Evolutionary conservation across 2,888 invertebrate species (phyloP), one percentile per base, ranked within the genome.

Genomic region (Aspidapion aeneum): DNA sequence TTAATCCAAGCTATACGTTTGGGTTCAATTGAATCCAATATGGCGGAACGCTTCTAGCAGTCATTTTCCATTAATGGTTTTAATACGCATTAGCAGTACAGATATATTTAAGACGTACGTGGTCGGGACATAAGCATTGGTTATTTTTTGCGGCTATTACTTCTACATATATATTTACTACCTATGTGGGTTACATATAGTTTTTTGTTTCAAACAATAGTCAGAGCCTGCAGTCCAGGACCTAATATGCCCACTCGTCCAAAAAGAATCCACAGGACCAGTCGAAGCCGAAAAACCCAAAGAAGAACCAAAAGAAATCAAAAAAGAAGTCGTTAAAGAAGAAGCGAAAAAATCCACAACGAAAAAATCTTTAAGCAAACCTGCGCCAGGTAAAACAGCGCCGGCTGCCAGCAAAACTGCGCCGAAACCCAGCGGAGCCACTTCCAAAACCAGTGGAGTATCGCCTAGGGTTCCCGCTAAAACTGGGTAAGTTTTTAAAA

Each of bases 391-490:
- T 12, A 18, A 73, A 69, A 55, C 18, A 70, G 12, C 52, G n/a
- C 35, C 35, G 35, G 35, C 19, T 71, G 73, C 20, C 60, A 68
- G 21, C 69, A 73, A 60, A 65, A 70, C 66, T 57, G 69, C 66
- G 60, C n/a, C 52, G 7, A 3, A 3, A 3, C 3, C 5, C 5
- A 20, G 18, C 2, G 18, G 61, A 50, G 22, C 18, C 65, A 22
- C 57, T 21, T 60, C 58, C 66, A 22, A 59, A 68, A 17, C 49
- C 35, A 60, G 17, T 57, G 59, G 12, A 7, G 19, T 22, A 16
- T 52, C 64, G 16, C 58, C 63, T 1, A 65, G 21, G 17, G 49
- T 60, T 57, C 65, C 68, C 35, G 22, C 66, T 48, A 71, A 67
- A 63, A 62, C 63, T 20, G 63, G 64, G 70, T 70, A 57, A 66